Percentiles rank a stretch among this genome's conserved stretches.
These are phyloP conservation scores for Psammodynastes pulverulentus DNA, from an alignment of 2,113 vertebrate species.

Conservation along the genomic window DNA sequence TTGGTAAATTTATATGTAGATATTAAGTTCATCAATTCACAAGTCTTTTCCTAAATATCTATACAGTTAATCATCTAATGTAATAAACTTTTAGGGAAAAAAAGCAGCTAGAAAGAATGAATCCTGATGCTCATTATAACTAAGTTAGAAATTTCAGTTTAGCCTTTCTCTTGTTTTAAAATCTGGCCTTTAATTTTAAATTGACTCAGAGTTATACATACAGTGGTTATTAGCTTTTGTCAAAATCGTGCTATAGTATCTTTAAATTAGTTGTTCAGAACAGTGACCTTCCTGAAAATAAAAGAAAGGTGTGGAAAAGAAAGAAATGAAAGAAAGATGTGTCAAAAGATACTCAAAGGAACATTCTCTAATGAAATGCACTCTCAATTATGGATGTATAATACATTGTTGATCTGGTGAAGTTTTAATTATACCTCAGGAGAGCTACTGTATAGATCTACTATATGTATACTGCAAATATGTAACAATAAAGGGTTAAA, in stretches of 20 bases:
- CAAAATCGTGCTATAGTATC: fast-evolving
- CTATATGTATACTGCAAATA: background rate
- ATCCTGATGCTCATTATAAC: background rate
- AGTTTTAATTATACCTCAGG: background rate
- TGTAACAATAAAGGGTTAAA: background rate
- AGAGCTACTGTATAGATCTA: background rate
- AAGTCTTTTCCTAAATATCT: fast-evolving
- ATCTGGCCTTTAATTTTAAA: background rate
- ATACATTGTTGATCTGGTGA: background rate
- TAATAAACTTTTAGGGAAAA: background rate
- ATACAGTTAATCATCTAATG: background rate
- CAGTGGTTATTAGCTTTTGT: background rate
- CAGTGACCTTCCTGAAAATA: constrained; percentile 1
- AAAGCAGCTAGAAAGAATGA: background rate
- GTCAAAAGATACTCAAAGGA: background rate
- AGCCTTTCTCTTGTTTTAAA: background rate
- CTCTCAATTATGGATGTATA: constrained; percentile 32
- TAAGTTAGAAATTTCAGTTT: background rate
- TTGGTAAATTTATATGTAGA: background rate
- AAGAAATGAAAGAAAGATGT: background rate
- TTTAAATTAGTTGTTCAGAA: constrained; percentile 1
- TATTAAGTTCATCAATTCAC: background rate
- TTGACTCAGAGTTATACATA: background rate
- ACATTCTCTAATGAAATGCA: background rate
- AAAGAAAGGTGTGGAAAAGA: background rate